phyloP scores from a whole-genome alignment of 2,113 vertebrate species.

The Pachycephala philippinensis region DNA sequence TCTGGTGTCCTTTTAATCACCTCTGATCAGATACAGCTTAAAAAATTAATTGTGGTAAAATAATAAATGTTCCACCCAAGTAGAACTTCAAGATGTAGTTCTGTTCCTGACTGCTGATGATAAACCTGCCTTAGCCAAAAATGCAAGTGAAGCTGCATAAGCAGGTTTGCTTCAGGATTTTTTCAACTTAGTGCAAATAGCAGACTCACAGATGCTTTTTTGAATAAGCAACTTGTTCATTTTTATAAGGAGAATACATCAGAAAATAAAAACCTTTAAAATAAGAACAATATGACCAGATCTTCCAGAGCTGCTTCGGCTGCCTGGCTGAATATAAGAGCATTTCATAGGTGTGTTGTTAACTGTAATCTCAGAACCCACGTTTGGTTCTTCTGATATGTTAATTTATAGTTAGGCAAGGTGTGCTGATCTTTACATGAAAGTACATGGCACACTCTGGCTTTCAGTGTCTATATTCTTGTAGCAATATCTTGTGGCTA shows the following conservation, averaged over 20 bases:
- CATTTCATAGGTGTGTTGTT: not conserved
- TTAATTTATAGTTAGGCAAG: slow-evolving; percentile 10
- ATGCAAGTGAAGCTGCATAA: not conserved
- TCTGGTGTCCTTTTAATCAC: not conserved
- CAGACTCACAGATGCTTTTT: not conserved
- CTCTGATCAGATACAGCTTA: not conserved
- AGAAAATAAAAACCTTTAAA: not conserved
- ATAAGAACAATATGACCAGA: not conserved
- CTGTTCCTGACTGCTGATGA: not conserved
- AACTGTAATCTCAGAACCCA: not conserved
- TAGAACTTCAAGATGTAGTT: not conserved
- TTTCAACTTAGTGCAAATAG: not conserved
- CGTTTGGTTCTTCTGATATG: not conserved
- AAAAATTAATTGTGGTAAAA: not conserved
- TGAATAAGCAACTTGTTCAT: not conserved
- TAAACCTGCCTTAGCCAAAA: not conserved
- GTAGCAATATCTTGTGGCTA: not conserved
- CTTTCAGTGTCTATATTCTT: not conserved
- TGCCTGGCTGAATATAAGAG: not conserved
- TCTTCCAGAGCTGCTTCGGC: not conserved
- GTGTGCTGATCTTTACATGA: not conserved
- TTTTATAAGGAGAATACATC: not conserved
- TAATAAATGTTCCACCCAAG: not conserved
- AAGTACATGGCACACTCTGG: not conserved
- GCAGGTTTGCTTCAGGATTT: not conserved